phyloP scores from a whole-genome alignment of 2,113 vertebrate genomes.

The Chionomys nivalis region DNA sequence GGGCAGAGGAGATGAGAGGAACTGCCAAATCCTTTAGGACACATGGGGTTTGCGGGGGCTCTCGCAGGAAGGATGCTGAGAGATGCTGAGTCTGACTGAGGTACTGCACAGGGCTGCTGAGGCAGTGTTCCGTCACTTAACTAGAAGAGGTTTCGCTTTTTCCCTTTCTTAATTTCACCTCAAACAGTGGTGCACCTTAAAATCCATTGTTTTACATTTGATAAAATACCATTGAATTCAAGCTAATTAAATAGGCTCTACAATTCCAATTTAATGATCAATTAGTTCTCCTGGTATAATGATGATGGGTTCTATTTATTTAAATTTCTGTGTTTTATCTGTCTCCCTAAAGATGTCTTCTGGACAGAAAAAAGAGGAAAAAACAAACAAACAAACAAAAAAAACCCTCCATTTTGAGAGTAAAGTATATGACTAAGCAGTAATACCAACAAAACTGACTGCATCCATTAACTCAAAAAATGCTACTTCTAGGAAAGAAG shows the following conservation, averaged over 20 bases:
- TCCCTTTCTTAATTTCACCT: slow-evolving; percentile 10
- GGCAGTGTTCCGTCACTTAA: neutral
- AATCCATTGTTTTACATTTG: neutral
- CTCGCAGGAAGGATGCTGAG: neutral
- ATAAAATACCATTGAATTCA: slow-evolving; percentile 19
- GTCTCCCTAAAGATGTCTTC: slow-evolving; percentile 11
- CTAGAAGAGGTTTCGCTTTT: neutral
- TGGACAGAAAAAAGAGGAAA: neutral
- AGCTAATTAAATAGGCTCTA: neutral
- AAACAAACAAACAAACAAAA: too few species aligned
- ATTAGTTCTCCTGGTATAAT: neutral
- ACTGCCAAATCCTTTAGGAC: neutral
- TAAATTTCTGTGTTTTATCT: neutral
- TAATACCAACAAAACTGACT: neutral
- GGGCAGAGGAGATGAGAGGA: neutral
- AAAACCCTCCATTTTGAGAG: neutral
- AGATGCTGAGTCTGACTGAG: neutral
- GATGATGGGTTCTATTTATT: neutral
- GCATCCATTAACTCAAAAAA: neutral
- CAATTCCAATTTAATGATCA: slow-evolving; percentile 15
- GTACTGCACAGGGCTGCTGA: neutral
- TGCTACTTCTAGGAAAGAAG: neutral
- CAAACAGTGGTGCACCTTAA: neutral
- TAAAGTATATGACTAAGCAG: neutral
- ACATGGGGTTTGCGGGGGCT: neutral